phyloP scores from a whole-genome alignment of 2,113 vertebrate species.

The Elgaria multicarinata region DNA sequence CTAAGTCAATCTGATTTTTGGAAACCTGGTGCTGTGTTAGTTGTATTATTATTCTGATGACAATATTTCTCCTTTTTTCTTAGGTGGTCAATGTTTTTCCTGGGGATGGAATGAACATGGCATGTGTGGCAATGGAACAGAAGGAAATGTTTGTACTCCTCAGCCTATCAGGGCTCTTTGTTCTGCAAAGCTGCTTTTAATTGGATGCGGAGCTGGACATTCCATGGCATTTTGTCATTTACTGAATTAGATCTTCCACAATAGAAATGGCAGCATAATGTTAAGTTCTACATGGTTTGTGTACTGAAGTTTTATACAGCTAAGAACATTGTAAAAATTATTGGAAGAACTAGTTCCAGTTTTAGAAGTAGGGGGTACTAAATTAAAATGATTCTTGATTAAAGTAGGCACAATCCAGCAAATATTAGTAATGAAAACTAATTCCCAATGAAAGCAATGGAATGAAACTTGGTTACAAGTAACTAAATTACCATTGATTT shows the following conservation, averaged over 20 bases:
- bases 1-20: neutral
- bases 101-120: conserved; percentile 98
- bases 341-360: neutral
- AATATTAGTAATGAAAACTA: neutral
- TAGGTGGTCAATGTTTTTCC: conserved; percentile 83
- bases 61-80: conserved; percentile 38
- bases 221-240: conserved; percentile 84
- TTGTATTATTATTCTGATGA: conserved; percentile 14
- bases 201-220: conserved; percentile 94
- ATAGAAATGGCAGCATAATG: neutral
- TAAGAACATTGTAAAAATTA: neutral
- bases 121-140: conserved; percentile 89
- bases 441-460: neutral
- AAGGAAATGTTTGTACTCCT: conserved; percentile 78
- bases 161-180: conserved; percentile 72
- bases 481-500: neutral
- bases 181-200: conserved; percentile 64
- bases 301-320: neutral
- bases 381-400: conserved; percentile 45
- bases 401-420: neutral
- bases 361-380: neutral
- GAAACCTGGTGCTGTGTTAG: neutral
- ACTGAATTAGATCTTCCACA: conserved; percentile 7
- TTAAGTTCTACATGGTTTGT: neutral
- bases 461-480: neutral